Evolutionary conservation across 1,140 invertebrate genomes (phyloP).

Genomic region (Antheraea mylitta): DNA sequence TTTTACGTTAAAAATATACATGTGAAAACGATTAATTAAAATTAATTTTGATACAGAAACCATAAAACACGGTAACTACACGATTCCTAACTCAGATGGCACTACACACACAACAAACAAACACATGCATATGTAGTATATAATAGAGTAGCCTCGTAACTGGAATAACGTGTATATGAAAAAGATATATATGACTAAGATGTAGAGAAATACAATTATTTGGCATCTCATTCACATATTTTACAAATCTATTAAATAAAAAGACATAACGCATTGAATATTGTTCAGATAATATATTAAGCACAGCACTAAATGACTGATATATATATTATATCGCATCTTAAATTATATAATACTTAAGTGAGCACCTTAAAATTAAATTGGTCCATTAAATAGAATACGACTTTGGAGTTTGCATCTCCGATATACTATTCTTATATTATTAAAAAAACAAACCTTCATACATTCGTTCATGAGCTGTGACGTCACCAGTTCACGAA

Average conservation of each 20-base stretch:
- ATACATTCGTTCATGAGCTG: neutral
- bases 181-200: constrained; percentile 17
- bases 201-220: constrained; percentile 50
- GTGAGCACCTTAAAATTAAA: constrained; percentile 33
- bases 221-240: constrained; percentile 64
- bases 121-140: constrained; percentile 23
- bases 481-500: too few species aligned
- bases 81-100: constrained; percentile 42
- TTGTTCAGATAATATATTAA: constrained; percentile 48
- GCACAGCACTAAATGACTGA: constrained; percentile 59
- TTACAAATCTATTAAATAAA: constrained; percentile 22
- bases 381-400: constrained; percentile 5
- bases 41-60: too few species aligned
- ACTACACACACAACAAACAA: constrained; percentile 24
- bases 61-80: constrained; percentile 19
- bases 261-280: constrained; percentile 24
- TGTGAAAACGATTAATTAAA: too few species aligned
- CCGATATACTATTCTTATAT: neutral
- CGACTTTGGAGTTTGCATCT: neutral
- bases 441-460: neutral
- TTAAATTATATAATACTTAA: constrained; percentile 37
- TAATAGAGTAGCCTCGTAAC: constrained; percentile 39
- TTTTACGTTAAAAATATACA: too few species aligned
- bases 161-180: constrained; percentile 38
- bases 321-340: constrained; percentile 21